phyloP scores from a whole-genome alignment of 2,113 vertebrate species.

The Carassius gibelio region DNA sequence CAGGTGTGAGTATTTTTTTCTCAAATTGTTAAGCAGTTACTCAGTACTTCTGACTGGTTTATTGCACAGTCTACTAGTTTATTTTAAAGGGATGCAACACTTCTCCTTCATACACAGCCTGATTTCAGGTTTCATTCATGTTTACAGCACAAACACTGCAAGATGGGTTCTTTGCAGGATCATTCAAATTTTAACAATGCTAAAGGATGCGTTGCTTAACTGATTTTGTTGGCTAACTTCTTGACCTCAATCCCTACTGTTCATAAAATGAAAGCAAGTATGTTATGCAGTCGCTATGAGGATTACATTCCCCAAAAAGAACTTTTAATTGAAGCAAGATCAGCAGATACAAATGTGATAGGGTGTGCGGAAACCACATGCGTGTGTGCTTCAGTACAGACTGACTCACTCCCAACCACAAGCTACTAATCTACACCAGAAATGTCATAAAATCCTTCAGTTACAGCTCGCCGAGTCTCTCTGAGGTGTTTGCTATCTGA shows the following conservation, averaged over 20 bases:
- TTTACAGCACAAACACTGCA: neutral
- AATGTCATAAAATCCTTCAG: neutral
- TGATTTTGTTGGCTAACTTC: neutral
- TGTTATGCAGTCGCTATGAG: neutral
- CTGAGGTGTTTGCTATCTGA: neutral
- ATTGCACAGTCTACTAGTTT: neutral
- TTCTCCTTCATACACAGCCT: neutral
- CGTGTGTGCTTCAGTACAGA: neutral
- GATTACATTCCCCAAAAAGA: neutral
- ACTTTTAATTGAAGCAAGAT: constrained; percentile 21
- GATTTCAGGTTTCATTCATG: neutral
- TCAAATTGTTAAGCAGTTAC: neutral
- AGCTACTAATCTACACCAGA: constrained; percentile 2
- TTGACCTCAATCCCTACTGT: neutral
- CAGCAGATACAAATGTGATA: neutral
- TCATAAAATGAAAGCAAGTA: neutral
- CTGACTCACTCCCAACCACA: constrained; percentile 20
- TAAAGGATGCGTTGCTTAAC: neutral
- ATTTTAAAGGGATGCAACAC: neutral
- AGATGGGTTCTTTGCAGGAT: neutral
- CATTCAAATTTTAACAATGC: neutral
- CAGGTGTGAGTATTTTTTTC: neutral
- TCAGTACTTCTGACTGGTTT: too few species aligned
- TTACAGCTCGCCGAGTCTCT: neutral
- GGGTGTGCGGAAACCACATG: neutral